Conservation (phyloP, 1,140 invertebrate species). For the Saxidomus purpurata region DNA sequence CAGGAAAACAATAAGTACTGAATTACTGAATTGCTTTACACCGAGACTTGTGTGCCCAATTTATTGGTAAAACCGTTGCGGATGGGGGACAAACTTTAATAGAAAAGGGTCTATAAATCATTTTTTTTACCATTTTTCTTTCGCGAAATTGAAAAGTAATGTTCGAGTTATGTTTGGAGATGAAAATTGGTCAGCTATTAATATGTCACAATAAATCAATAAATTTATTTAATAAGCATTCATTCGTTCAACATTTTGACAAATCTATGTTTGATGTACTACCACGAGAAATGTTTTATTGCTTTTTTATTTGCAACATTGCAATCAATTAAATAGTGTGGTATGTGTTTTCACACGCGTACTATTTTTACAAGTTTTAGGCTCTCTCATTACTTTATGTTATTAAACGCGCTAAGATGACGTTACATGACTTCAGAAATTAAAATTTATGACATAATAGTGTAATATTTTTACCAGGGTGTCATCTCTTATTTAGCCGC, state of each 20-base stretch:
- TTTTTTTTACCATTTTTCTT: background rate
- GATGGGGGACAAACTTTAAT: background rate
- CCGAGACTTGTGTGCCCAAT: too few species aligned
- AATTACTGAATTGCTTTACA: too few species aligned
- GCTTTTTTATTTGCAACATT: conserved; percentile 38
- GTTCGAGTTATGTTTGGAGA: background rate
- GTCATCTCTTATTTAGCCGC: too few species aligned
- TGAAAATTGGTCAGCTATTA: conserved; percentile 40
- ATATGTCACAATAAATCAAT: conserved; percentile 48
- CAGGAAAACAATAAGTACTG: too few species aligned
- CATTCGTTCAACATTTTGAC: conserved; percentile 14
- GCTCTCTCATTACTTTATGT: too few species aligned
- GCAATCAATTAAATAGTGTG: conserved; percentile 36
- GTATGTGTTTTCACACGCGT: background rate
- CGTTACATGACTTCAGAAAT: too few species aligned
- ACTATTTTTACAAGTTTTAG: background rate
- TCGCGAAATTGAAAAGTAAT: conserved; percentile 19
- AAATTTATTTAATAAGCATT: conserved; percentile 40
- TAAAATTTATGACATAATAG: too few species aligned
- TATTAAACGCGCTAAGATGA: too few species aligned
- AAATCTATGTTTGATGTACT: conserved; percentile 32
- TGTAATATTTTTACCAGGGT: too few species aligned
- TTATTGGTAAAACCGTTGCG: too few species aligned
- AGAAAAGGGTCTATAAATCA: background rate
- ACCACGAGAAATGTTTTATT: conserved; percentile 22